Conservation (phyloP, 2,797 vertebrate genomes). For the Yasuhikotakia modesta region DNA sequence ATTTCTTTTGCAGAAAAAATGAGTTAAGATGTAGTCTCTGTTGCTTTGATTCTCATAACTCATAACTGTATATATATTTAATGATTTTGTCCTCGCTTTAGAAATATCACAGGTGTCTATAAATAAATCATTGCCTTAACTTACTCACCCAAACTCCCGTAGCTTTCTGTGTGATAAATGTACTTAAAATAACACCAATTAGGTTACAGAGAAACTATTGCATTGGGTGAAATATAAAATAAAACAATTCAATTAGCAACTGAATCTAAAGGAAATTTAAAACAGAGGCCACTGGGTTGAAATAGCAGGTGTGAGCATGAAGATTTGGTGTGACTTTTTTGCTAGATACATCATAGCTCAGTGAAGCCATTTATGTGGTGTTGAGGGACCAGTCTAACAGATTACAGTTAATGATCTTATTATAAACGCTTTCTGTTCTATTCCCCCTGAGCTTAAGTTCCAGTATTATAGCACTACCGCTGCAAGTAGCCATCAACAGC, state of each 20-base stretch:
- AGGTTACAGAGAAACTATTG: neutral
- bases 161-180: neutral
- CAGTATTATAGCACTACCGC: slow-evolving; percentile 29
- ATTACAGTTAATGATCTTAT: slow-evolving; percentile 57
- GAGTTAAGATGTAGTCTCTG: slow-evolving; percentile 59
- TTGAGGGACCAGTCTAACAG: slow-evolving; percentile 42
- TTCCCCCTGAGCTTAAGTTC: slow-evolving; percentile 37
- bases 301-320: slow-evolving; percentile 23
- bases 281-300: neutral
- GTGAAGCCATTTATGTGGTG: slow-evolving; percentile 27
- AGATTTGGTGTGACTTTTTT: neutral
- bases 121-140: slow-evolving; percentile 64
- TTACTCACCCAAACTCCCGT: slow-evolving; percentile 47
- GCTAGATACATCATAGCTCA: slow-evolving; percentile 19
- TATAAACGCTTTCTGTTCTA: slow-evolving; percentile 54
- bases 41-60: slow-evolving; percentile 68
- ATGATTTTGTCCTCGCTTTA: slow-evolving; percentile 65
- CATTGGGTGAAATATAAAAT: neutral
- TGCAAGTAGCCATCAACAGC: slow-evolving; percentile 15
- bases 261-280: too few relatives aligned
- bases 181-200: neutral
- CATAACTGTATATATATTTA: slow-evolving; percentile 61
- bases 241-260: neutral
- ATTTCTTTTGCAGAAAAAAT: too few relatives aligned
- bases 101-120: slow-evolving; percentile 59